Evolutionary conservation across 1,140 invertebrate species (phyloP).

Genomic region (Habropoda laboriosa): DNA sequence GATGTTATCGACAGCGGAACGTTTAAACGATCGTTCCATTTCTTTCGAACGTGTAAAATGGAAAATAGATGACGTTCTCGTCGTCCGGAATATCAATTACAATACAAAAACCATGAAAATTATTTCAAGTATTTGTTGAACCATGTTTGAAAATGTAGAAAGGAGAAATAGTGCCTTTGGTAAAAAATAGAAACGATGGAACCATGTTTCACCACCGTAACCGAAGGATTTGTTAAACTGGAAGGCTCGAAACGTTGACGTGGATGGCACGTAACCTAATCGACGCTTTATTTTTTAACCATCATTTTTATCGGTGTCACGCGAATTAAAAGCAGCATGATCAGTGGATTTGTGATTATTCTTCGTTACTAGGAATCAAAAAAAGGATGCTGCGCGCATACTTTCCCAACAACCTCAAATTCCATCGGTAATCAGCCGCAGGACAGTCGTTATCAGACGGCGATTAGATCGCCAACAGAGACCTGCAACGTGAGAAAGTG

Average conservation of each 20-base stretch:
- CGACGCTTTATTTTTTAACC: background rate
- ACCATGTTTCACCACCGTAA: no score
- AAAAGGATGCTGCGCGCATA: conserved; percentile 31
- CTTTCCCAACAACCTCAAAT: conserved; percentile 9
- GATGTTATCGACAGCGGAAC: conserved; percentile 7
- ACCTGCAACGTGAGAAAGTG: conserved; percentile 34
- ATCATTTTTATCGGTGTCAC: background rate
- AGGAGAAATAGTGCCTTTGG: background rate
- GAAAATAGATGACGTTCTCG: conserved; percentile 23
- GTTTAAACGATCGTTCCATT: background rate
- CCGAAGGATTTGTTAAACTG: background rate
- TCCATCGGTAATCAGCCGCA: background rate
- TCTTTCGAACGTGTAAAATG: background rate
- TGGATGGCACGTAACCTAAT: conserved; percentile 58
- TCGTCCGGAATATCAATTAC: background rate
- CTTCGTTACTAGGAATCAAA: conserved; percentile 43
- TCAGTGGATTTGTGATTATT: background rate
- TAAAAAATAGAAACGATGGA: background rate
- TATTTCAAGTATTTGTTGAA: background rate
- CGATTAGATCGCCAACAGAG: conserved; percentile 10
- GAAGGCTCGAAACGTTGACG: background rate
- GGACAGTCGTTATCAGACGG: conserved; percentile 15
- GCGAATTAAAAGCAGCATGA: background rate
- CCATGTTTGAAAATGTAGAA: background rate
- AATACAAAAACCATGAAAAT: background rate